phyloP scores from a whole-genome alignment of 2,113 vertebrate species.

The Onychostruthus taczanowskii region DNA sequence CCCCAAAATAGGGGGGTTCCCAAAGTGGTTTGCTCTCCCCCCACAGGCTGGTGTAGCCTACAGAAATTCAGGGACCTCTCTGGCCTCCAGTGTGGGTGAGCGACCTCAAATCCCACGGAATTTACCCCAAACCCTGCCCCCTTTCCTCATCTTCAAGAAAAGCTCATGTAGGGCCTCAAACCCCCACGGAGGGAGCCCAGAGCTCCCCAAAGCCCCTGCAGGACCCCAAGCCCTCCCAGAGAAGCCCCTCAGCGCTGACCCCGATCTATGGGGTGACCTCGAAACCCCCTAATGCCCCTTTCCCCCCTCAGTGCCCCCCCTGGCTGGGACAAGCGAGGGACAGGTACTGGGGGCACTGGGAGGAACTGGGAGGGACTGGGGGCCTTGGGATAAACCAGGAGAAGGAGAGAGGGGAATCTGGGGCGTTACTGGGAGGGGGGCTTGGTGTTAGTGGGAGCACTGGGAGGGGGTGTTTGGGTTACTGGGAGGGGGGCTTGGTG shows the following conservation, averaged over 20 bases:
- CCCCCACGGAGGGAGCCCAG: background rate
- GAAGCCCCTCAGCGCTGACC: background rate
- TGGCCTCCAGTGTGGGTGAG: background rate
- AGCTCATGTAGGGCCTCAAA: background rate
- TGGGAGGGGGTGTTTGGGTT: background rate
- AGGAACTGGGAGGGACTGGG: background rate
- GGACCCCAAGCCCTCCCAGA: background rate
- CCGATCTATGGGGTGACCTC: background rate
- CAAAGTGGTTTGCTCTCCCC: background rate
- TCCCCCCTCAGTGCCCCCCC: background rate
- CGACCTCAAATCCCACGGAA: background rate
- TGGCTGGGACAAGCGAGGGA: background rate
- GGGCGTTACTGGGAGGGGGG: background rate
- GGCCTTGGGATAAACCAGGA: background rate
- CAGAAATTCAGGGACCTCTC: background rate
- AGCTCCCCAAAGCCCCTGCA: background rate
- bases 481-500: background rate
- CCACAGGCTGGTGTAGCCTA: background rate
- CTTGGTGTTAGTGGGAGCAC: background rate
- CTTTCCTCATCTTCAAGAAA: background rate
- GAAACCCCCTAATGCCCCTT: background rate
- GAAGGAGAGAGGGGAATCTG: background rate
- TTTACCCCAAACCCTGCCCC: background rate
- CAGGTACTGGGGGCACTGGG: background rate
- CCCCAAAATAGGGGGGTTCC: too few species aligned